Evolutionary conservation across 2,888 invertebrate species (phyloP).

Genomic region (Serrognathus titanus): DNA sequence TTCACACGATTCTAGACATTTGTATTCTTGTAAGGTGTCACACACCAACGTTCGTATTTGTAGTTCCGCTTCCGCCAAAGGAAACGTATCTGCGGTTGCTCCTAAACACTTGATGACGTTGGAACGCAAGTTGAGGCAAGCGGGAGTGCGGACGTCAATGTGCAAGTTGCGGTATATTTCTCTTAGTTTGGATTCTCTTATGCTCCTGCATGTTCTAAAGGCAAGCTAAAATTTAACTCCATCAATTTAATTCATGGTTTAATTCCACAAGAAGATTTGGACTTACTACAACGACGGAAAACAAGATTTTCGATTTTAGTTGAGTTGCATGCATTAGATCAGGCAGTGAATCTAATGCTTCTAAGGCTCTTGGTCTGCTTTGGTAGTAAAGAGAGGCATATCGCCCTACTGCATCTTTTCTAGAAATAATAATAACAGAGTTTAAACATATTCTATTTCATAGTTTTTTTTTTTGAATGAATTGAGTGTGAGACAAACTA

Average conservation of each 20-base stretch:
- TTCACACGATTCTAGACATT: slow-evolving; percentile 75
- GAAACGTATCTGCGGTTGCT: slow-evolving; percentile 68
- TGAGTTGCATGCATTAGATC: slow-evolving; percentile 81
- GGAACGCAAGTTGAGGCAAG: slow-evolving; percentile 43
- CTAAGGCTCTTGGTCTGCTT: slow-evolving; percentile 79
- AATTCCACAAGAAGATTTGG: slow-evolving; percentile 1
- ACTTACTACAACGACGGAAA: slow-evolving; percentile 93
- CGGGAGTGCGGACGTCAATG: slow-evolving; percentile 43
- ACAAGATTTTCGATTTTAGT: slow-evolving; percentile 91
- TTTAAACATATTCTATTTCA: too few relatives aligned
- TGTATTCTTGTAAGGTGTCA: slow-evolving; percentile 90
- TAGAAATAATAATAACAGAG: slow-evolving; percentile 39
- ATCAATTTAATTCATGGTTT: too few relatives aligned
- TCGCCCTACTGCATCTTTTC: slow-evolving; percentile 68
- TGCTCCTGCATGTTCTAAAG: slow-evolving; percentile 67
- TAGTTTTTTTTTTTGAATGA: background rate
- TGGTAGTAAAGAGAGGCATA: slow-evolving; percentile 84
- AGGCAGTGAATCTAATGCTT: slow-evolving; percentile 77
- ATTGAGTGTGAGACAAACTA: background rate
- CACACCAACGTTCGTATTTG: slow-evolving; percentile 63
- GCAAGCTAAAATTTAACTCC: slow-evolving; percentile 57
- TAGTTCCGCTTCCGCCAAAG: slow-evolving; percentile 64
- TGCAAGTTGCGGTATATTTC: slow-evolving; percentile 60
- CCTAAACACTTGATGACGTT: slow-evolving; percentile 49
- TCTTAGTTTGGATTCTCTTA: slow-evolving; percentile 69